Percentiles rank a stretch among this genome's conserved stretches.
Conservation (phyloP, 1,140 invertebrate genomes). For the Rhyzopertha dominica region DNA sequence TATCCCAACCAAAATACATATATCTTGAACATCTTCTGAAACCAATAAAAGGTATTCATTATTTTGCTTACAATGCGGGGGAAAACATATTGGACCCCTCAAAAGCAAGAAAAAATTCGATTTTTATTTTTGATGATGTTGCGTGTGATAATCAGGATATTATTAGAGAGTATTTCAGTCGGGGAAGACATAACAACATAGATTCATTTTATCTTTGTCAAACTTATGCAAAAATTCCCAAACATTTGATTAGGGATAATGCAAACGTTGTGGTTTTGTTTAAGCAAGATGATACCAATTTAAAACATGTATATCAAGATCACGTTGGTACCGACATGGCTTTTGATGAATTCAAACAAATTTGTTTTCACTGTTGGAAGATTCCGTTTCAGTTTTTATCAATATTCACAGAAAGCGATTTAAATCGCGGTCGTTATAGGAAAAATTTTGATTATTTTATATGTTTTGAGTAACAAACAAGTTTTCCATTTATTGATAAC, state of each 20-base stretch:
- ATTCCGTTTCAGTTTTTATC: conserved; percentile 32
- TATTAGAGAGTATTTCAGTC: too few species aligned
- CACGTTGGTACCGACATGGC: conserved; percentile 42
- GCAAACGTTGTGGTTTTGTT: conserved; percentile 43
- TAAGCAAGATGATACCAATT: conserved; percentile 46
- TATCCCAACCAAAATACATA: conserved; percentile 28
- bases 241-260: conserved; percentile 47
- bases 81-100: too few species aligned
- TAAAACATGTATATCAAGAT: conserved; percentile 45
- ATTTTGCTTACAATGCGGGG: conserved; percentile 35
- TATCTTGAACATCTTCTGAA: conserved; percentile 19
- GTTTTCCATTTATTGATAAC: too few species aligned
- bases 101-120: too few species aligned
- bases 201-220: conserved; percentile 43
- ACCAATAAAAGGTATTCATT: conserved; percentile 28
- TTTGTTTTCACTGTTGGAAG: conserved; percentile 38
- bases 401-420: conserved; percentile 35
- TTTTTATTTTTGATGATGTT: too few species aligned
- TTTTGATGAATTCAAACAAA: conserved; percentile 32
- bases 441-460: conserved; percentile 33
- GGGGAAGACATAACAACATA: too few species aligned
- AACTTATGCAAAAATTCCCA: conserved; percentile 43
- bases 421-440: conserved; percentile 35
- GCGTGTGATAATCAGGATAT: too few species aligned
- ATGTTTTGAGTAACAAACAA: too few species aligned